These are phyloP conservation scores for Marmota monax DNA, from an alignment of 2,113 vertebrate species.

Conservation along the genomic window DNA sequence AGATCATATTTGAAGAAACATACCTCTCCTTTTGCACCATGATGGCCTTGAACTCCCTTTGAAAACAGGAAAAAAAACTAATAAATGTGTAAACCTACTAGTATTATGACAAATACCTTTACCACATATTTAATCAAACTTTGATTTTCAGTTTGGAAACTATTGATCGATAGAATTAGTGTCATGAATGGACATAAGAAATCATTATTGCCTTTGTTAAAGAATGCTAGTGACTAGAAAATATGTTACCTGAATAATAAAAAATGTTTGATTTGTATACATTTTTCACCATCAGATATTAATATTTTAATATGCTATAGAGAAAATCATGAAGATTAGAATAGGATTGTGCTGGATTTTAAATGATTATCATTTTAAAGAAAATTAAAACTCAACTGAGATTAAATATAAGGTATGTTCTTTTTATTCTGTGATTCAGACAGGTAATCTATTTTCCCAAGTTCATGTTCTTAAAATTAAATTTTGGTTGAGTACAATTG, in stretches of 20 bases:
- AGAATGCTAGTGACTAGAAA: background rate
- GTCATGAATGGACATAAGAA: slow-evolving; percentile 35
- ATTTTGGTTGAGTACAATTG: background rate
- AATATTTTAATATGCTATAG: background rate
- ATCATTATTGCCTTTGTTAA: background rate
- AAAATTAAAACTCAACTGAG: slow-evolving; percentile 22
- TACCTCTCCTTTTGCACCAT: slow-evolving; percentile 95
- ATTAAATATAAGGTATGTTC: background rate
- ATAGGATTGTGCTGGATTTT: background rate
- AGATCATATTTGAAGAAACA: slow-evolving; percentile 61
- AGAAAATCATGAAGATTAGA: slow-evolving; percentile 13
- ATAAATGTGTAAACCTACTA: background rate
- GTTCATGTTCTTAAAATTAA: background rate
- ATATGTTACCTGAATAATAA: background rate
- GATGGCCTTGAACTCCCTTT: slow-evolving; percentile 91
- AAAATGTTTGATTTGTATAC: background rate
- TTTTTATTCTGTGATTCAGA: slow-evolving; percentile 17
- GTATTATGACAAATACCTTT: background rate
- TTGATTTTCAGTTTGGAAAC: slow-evolving; percentile 1
- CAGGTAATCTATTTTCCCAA: background rate
- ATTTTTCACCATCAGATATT: background rate
- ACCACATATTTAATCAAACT: background rate
- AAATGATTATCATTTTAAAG: slow-evolving; percentile 25
- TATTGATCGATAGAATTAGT: background rate
- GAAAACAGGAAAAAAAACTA: slow-evolving; percentile 73